These are phyloP conservation scores for Coelinius sp. DNA, from an alignment of 2,888 invertebrate genomes.

Conservation along the genomic window DNA sequence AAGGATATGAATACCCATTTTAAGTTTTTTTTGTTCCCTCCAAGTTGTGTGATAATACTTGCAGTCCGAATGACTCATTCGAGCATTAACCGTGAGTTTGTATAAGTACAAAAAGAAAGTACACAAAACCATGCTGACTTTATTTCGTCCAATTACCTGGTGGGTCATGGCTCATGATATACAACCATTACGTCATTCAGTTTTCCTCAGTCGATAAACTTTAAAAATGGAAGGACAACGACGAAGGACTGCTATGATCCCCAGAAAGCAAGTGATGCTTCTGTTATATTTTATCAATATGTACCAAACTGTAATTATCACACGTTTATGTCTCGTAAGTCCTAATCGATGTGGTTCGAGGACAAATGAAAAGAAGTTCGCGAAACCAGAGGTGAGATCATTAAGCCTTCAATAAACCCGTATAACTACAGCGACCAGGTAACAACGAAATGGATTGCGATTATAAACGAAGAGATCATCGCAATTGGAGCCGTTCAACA, in stretches of 20 bases:
- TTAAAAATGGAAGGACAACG: background rate
- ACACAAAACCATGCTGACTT: constrained; percentile 44
- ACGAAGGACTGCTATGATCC: background rate
- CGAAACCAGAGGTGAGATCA: constrained; percentile 40
- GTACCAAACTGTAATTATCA: constrained; percentile 41
- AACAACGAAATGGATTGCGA: constrained; percentile 33
- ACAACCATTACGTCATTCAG: constrained; percentile 18
- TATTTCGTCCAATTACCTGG: constrained; percentile 49
- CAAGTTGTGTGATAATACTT: constrained; percentile 28
- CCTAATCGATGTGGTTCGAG: constrained; percentile 47
- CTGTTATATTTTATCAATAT: constrained; percentile 11
- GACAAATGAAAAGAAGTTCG: constrained; percentile 46
- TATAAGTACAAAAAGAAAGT: constrained; percentile 37
- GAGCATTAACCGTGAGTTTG: constrained; percentile 14
- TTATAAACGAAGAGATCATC: constrained; percentile 40
- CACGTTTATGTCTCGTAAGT: constrained; percentile 39
- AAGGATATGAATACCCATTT: background rate
- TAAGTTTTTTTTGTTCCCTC: background rate
- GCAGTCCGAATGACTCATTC: constrained; percentile 16
- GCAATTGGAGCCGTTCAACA: constrained; percentile 38
- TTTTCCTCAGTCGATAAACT: constrained; percentile 1
- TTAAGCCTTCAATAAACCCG: constrained; percentile 27
- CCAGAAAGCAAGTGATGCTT: background rate
- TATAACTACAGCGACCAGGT: constrained; percentile 19
- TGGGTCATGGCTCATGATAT: constrained; percentile 38